Evolutionary conservation across 2,888 invertebrate species (phyloP).

Genomic region (Mellilla xanthometata): DNA sequence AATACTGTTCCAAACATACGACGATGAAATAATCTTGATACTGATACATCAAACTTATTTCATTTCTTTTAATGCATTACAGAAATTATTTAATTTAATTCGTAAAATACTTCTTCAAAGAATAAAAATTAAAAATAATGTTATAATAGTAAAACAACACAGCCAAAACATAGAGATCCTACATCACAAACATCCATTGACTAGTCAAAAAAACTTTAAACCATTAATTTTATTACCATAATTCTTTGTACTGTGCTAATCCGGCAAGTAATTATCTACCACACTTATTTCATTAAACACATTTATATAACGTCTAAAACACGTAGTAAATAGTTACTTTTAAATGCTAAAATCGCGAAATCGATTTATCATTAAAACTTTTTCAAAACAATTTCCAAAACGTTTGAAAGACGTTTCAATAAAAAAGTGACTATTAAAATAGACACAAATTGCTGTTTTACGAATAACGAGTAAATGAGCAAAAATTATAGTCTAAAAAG

Average conservation of each 20-base stretch:
- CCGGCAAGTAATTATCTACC: slow-evolving; percentile 25
- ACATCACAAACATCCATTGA: slow-evolving; percentile 41
- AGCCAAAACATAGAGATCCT: slow-evolving; percentile 71
- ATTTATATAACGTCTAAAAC: slow-evolving; percentile 47
- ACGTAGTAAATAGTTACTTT: slow-evolving; percentile 33
- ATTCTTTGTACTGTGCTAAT: slow-evolving; percentile 35
- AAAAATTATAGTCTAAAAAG: slow-evolving; percentile 10
- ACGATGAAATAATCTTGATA: slow-evolving; percentile 7
- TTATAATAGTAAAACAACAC: slow-evolving; percentile 57
- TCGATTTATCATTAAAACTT: slow-evolving; percentile 3
- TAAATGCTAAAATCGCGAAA: slow-evolving; percentile 18
- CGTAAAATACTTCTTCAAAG: too few relatives aligned
- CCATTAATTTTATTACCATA: slow-evolving; percentile 22
- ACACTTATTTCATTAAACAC: slow-evolving; percentile 30
- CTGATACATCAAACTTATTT: too few relatives aligned
- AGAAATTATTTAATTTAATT: not conserved
- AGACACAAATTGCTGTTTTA: too few relatives aligned
- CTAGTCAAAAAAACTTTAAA: slow-evolving; percentile 37
- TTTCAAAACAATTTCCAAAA: slow-evolving; percentile 11
- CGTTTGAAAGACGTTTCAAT: slow-evolving; percentile 4
- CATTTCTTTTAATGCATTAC: not conserved
- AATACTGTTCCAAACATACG: slow-evolving; percentile 23
- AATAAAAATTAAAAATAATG: slow-evolving; percentile 27
- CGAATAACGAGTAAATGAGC: slow-evolving; percentile 12
- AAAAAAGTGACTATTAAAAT: too few relatives aligned